These are phyloP conservation scores for Tapera naevia DNA, from an alignment of 2,797 vertebrate genomes.

Conservation along the genomic window DNA sequence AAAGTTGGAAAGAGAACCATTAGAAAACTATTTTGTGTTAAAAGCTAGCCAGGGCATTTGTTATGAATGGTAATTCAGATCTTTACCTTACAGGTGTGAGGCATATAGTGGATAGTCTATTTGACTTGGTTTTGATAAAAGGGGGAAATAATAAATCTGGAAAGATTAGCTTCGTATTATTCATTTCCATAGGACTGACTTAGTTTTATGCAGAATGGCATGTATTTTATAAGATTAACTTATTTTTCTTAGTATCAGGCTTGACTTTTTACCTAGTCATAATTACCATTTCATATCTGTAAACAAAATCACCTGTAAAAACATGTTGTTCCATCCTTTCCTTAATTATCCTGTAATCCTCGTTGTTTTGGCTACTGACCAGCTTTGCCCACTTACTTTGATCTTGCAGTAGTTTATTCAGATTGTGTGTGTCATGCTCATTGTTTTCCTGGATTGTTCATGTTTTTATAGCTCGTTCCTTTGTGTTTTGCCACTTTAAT, in stretches of 20 bases:
- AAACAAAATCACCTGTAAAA: neutral
- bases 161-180: neutral
- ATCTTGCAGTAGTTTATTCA: neutral
- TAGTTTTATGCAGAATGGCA: neutral
- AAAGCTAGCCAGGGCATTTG: neutral
- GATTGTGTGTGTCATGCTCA: neutral
- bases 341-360: neutral
- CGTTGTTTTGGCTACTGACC: neutral
- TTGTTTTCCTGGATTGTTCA: neutral
- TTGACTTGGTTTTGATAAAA: neutral
- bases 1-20: neutral
- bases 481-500: conserved; percentile 2
- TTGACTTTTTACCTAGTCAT: neutral
- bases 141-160: neutral
- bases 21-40: neutral
- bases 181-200: neutral
- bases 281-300: neutral
- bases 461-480: neutral
- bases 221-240: neutral
- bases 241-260: neutral
- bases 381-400: neutral
- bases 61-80: neutral
- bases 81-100: neutral
- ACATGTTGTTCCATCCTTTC: neutral
- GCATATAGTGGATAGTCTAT: neutral